Evolutionary conservation across 2,113 vertebrate genomes (phyloP).

Genomic region (Platysteira castanea): DNA sequence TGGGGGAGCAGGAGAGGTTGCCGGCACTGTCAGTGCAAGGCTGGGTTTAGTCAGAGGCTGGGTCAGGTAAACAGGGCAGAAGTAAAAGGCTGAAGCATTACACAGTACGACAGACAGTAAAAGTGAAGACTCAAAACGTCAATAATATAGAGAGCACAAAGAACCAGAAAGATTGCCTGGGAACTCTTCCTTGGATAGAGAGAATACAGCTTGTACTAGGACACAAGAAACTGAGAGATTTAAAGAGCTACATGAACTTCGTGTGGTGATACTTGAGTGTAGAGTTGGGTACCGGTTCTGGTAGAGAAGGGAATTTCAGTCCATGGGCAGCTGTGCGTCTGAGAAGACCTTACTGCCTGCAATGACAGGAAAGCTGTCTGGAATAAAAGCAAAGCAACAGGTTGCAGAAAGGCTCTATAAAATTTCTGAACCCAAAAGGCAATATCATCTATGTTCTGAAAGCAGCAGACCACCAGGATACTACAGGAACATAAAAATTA

Average conservation of each 20-base stretch:
- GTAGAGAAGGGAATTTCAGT: neutral
- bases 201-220: neutral
- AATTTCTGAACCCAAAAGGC: neutral
- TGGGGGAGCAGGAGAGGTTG: neutral
- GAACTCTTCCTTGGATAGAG: neutral
- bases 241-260: neutral
- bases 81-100: neutral
- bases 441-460: neutral
- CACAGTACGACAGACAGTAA: neutral
- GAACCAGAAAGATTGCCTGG: neutral
- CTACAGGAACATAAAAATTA: neutral
- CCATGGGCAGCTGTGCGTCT: neutral
- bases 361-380: neutral
- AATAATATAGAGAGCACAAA: neutral
- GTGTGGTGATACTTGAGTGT: neutral
- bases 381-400: neutral
- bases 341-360: neutral
- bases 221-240: neutral
- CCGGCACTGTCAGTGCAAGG: neutral
- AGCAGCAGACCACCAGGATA: neutral
- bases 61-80: neutral
- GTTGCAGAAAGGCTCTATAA: neutral
- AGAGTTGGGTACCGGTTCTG: neutral
- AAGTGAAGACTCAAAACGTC: neutral
- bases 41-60: neutral